Percentiles rank a stretch among this genome's conserved stretches.
These are phyloP conservation scores for Neoitamus cyanurus DNA, from an alignment of 2,888 invertebrate species.

Conservation along the genomic window DNA sequence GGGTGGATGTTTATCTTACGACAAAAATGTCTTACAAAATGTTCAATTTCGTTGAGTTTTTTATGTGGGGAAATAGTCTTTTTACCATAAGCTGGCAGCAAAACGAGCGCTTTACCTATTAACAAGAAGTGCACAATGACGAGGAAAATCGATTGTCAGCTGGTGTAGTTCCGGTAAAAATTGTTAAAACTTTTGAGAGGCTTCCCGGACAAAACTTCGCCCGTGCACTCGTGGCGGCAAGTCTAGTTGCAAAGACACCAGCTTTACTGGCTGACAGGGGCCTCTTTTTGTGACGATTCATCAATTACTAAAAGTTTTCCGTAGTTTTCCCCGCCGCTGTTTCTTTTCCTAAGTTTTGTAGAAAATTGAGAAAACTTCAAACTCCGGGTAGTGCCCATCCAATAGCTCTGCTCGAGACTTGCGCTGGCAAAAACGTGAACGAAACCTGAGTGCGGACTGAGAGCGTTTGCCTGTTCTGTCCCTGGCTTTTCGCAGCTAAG, in stretches of 20 bases:
- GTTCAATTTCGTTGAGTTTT: background rate
- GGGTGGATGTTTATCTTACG: background rate
- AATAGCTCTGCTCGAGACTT: background rate
- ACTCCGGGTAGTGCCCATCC: background rate
- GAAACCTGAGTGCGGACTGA: background rate
- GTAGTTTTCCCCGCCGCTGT: background rate
- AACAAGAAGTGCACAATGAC: background rate
- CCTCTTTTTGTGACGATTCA: slow-evolving; percentile 9
- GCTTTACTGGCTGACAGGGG: background rate
- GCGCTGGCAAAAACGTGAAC: background rate
- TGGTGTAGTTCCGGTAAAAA: slow-evolving; percentile 21
- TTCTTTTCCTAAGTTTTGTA: background rate
- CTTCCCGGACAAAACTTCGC: slow-evolving; percentile 7
- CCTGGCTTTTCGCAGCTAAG: background rate
- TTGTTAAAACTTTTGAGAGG: slow-evolving; percentile 28
- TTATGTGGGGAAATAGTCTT: background rate
- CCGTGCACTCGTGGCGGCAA: background rate
- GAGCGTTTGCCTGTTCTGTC: background rate
- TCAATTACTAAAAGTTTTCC: slow-evolving; percentile 24
- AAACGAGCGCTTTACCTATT: background rate
- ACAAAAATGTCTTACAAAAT: background rate
- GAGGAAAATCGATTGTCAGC: slow-evolving; percentile 32
- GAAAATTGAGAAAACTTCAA: background rate
- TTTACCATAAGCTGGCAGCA: background rate
- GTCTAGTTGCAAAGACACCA: slow-evolving; percentile 10